Base-by-base conservation (phyloP, 1,140 invertebrate genomes). In the Carcinoscorpius rotundicauda region DNA sequence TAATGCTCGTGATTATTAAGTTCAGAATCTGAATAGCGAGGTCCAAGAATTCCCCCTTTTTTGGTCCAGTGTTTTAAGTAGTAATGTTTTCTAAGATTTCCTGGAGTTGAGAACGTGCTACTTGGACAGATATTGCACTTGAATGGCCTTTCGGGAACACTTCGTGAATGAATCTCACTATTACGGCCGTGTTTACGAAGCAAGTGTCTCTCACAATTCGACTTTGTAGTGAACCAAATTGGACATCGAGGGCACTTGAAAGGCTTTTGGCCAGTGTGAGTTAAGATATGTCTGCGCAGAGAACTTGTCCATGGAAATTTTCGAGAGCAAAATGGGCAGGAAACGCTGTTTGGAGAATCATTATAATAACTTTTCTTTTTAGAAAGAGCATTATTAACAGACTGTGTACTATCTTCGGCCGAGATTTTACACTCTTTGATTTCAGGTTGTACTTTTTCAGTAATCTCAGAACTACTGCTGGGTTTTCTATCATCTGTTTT, bases 221-320 rank as follows among this genome's bases (percentile, higher is more conserved):
- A 95, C 73, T 97, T 97, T 0, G 94, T 98, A 4, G 94, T 97
- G 76, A 98, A 98, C 0, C 92, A 82, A 1, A 97, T 81, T 0
- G 88, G 86, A 74, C 95, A 98, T 69, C 91, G 86, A 3, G 87
- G 85, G 76, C 95, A 97, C 74, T 94, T 91, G 78, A 88, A 97
- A 0, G 95, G 95, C 73, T 97, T 97, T 75, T 97, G 92, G 4
- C 94, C 94, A 4, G 91, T 96, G 72, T 96, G 92, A 0, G 92
- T 96, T 0, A 94, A 81, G 49, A 97, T 88, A 75, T 97, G 94
- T 4, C 93, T 82, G 4, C 92, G 83, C 8, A 98, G 79, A 0
- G 93, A 97, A 9, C 91, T 95, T 4, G 88, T 89, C 95, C 95
- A 98, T 0, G 94, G 94, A 75, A 98, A 98, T 72, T 91, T 89